These are phyloP conservation scores for Ammospiza nelsoni DNA, from an alignment of 2,113 vertebrate species.

Conservation along the genomic window DNA sequence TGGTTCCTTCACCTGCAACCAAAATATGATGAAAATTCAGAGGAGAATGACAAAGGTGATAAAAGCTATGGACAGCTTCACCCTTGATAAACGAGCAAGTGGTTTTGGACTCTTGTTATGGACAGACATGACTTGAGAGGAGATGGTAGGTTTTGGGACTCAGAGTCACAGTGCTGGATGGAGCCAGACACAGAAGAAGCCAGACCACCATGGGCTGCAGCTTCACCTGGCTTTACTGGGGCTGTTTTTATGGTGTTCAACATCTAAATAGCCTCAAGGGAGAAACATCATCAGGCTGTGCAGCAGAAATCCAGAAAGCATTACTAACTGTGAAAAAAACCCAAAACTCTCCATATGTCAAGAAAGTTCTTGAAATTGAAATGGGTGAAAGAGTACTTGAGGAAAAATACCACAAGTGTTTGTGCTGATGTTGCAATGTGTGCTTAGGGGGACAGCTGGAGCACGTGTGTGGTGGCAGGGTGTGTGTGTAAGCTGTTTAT, in stretches of 20 bases:
- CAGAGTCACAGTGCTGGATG: neutral
- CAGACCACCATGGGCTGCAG: neutral
- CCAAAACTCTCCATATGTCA: fast-evolving
- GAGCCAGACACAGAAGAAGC: neutral
- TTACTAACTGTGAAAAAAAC: neutral
- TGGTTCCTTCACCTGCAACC: neutral
- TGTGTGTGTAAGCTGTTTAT: neutral
- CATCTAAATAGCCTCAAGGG: neutral
- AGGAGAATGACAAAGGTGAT: neutral
- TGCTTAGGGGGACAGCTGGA: neutral
- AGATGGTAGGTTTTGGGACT: neutral
- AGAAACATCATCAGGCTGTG: neutral
- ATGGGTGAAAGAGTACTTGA: neutral
- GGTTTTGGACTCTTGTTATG: neutral
- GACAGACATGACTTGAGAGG: neutral
- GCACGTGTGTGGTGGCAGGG: neutral
- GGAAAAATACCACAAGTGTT: neutral
- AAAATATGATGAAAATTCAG: neutral
- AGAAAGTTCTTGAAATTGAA: neutral
- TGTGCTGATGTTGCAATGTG: neutral
- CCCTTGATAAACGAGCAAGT: neutral
- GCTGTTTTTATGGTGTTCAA: neutral
- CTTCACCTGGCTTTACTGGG: neutral
- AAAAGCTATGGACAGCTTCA: neutral
- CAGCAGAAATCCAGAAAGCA: neutral